Evolutionary conservation across 2,888 invertebrate genomes (phyloP), one percentile per base, ranked within the genome.

Genomic region (Antitype chi): DNA sequence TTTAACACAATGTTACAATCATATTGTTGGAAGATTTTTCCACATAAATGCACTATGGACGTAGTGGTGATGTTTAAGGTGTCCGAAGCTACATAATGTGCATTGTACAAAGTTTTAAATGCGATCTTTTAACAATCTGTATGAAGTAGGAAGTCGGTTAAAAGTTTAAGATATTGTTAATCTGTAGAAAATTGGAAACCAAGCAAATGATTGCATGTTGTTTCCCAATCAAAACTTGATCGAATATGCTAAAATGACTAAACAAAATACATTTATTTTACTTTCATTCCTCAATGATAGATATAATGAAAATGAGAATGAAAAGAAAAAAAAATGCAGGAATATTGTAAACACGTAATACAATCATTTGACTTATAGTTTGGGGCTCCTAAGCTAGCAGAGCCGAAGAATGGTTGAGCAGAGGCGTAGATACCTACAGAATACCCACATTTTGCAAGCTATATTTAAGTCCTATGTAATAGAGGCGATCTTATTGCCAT

Each of bases 1-100:
- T 64, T 60, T 60, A 77, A 77, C 71, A 77, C 71, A 81, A 77
- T 67, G 38, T 72, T 13, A n/a, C 28, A 73, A 62, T 72, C 78
- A 67, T 57, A 28, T 66, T 47, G 55, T 60, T 32, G 25, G 66
- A 64, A 60, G 38, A 17, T 17, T 81, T 75, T 47, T 62, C 11
- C 62, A 53, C 11, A 7, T 53, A 67, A 38, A 81, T 62, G 9
- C 52, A 57, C 38, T 23, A 28, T 23, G 11, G 17, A 23, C 2
- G 2, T 28, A 13, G 38, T 11, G 38, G 38, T n/a, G 17, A 71
- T 25, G 53, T 78, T 71, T 68, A 23, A 25, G 15, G 25, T 6
- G 1, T 53, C 53, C 15, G 20, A n/a, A 71, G 25, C 25, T 25
- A 25, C 17, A n/a, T 23, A 25, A 47, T 28, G 4, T 20, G 20